These are phyloP conservation scores for Drosophila mojavensis DNA, from an alignment of 1,140 invertebrate genomes.

Conservation along the genomic window DNA sequence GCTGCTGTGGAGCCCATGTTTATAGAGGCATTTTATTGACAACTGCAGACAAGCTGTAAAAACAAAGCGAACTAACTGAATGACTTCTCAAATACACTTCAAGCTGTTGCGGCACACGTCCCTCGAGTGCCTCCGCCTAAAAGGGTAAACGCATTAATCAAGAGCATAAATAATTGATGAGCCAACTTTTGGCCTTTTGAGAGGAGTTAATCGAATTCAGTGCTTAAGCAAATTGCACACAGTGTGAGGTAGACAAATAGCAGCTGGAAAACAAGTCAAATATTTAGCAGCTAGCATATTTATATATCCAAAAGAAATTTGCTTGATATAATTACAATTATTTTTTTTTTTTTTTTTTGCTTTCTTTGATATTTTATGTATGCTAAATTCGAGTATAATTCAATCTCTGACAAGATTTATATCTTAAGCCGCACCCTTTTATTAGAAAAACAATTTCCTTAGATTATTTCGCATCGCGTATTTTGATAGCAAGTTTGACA, in stretches of 20 bases:
- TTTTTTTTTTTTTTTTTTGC: too few relatives aligned
- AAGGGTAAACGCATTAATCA: conserved; percentile 20
- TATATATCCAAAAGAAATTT: background rate
- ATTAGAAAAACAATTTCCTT: too few relatives aligned
- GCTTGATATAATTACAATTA: too few relatives aligned
- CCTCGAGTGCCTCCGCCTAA: conserved; percentile 3
- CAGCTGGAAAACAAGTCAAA: background rate
- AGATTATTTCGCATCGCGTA: too few relatives aligned
- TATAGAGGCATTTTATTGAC: conserved; percentile 6
- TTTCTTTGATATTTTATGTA: too few relatives aligned
- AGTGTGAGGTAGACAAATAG: background rate
- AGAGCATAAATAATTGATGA: conserved; percentile 8
- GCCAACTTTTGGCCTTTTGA: background rate
- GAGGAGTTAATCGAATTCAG: conserved; percentile 12
- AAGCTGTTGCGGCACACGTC: conserved; percentile 2
- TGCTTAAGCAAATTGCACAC: background rate
- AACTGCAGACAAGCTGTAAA: background rate
- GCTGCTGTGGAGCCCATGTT: conserved; percentile 5
- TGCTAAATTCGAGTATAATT: too few relatives aligned
- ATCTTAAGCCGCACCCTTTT: too few relatives aligned
- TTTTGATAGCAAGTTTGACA: background rate
- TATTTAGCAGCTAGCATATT: background rate
- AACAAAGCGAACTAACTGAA: conserved; percentile 10
- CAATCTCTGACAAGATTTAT: too few relatives aligned
- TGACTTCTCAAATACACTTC: background rate